phyloP scores from a whole-genome alignment of 2,113 vertebrate species.

The Elanoides forficatus region DNA sequence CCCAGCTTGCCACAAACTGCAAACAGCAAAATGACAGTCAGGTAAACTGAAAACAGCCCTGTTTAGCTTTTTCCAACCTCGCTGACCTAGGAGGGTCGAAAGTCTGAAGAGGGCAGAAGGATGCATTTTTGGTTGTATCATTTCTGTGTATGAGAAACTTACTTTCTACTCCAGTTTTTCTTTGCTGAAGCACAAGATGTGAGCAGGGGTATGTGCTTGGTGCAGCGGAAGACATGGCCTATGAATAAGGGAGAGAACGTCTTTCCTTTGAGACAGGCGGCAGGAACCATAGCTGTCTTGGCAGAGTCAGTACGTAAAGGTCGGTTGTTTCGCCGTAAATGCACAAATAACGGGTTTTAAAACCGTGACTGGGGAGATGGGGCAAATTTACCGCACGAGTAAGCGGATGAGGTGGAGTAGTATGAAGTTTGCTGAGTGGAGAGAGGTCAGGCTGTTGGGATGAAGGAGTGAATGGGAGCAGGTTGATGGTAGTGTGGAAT shows the following conservation, averaged over 20 bases:
- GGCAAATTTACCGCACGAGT: background rate
- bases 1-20: background rate
- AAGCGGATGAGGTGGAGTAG: background rate
- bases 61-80: background rate
- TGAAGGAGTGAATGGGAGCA: background rate
- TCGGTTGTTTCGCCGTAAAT: accelerated
- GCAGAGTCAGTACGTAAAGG: background rate
- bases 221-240: background rate
- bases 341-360: background rate
- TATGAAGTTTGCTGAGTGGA: background rate
- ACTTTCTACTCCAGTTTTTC: background rate
- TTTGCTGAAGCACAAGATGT: background rate
- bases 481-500: background rate
- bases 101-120: background rate
- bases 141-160: background rate
- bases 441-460: background rate
- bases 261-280: background rate
- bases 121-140: background rate
- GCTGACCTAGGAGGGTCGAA: background rate
- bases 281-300: background rate
- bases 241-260: background rate
- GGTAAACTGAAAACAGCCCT: background rate
- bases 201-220: background rate
- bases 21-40: slow-evolving; percentile 45
- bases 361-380: background rate